These are phyloP conservation scores for Cinara cedri DNA, from an alignment of 2,888 invertebrate species.

Conservation along the genomic window DNA sequence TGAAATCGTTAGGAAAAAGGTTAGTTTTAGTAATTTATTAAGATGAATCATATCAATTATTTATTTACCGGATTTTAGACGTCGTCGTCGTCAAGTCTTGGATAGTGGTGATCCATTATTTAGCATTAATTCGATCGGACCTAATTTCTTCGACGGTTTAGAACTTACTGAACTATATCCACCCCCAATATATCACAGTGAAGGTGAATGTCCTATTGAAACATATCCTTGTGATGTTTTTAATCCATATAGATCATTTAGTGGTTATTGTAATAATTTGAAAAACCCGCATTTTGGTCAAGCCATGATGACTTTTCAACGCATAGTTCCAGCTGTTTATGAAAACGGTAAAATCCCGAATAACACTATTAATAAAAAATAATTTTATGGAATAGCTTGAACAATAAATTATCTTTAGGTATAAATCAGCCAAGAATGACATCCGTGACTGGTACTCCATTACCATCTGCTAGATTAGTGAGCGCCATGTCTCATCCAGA, in stretches of 20 bases:
- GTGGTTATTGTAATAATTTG: constrained; percentile 88
- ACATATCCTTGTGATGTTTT: constrained; percentile 66
- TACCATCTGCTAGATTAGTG: constrained; percentile 85
- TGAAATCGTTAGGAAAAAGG: constrained; percentile 65
- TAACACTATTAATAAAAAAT: not conserved
- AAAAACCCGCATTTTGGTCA: constrained; percentile 82
- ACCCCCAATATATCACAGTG: constrained; percentile 63
- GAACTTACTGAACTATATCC: constrained; percentile 77
- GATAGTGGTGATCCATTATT: constrained; percentile 65
- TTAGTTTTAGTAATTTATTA: constrained; percentile 28
- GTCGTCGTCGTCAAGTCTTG: constrained; percentile 73
- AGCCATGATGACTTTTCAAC: constrained; percentile 82
- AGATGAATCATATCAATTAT: too few species aligned
- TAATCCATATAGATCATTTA: constrained; percentile 69
- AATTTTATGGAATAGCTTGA: not conserved
- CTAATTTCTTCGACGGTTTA: constrained; percentile 77
- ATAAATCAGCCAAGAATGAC: constrained; percentile 79
- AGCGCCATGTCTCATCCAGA: constrained; percentile 90
- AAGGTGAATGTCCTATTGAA: constrained; percentile 70
- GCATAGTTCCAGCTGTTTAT: constrained; percentile 83
- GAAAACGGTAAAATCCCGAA: constrained; percentile 73
- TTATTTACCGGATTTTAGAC: constrained; percentile 5
- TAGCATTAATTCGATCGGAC: constrained; percentile 65
- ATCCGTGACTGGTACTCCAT: constrained; percentile 75
- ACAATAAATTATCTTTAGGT: constrained; percentile 64